Evolutionary conservation across 2,797 vertebrate species (phyloP), one percentile per base, ranked within the genome.

Genomic region (Sparidentex hasta): DNA sequence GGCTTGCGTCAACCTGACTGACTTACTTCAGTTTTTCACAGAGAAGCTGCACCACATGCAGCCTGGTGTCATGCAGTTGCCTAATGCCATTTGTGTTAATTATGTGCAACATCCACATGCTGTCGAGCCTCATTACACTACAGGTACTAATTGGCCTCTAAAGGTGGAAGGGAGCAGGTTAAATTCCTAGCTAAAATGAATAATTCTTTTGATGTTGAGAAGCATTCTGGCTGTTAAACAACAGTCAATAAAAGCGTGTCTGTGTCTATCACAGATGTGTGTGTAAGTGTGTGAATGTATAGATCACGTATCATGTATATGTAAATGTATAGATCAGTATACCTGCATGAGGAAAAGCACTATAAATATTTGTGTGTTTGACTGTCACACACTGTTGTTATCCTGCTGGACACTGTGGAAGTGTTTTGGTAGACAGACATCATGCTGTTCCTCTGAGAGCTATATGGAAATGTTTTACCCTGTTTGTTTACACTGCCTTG

Each of bases 61-160:
- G 68, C 44, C 86, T 21, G 1, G 61, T 63, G 65, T 86, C 64
- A 58, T 69, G 83, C 76, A 92, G 89, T 90, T 92, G 93, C 89
- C 92, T 94, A 94, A 93, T 88, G 87, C 85, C 86, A 93, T 94
- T 91, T 90, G 92, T 92, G 92, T 92, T 95, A 94, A 94, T 96
- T 94, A 93, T 92, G 95, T 91, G 92, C 77, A 87, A 89, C 92
- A 90, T 93, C 94, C 87, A 50, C 91, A 90, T 90, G 88, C 92
- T 83, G 90, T 94, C 92, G 92, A 88, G 92, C 88, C 93, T 90
- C 86, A 93, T 96, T 96, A 94, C 89, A 86, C 85, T 79, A 0
- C 90, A 81, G 91, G 94, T 93, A 90, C 87, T 95, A 95, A 94
- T 93, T 95, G 94, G 94, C 71, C 87, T 91, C 87, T 85, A 85